Evolutionary conservation across 53 echinoderm and acorn worm species (phyloP).

Genomic region (Astropecten irregularis): DNA sequence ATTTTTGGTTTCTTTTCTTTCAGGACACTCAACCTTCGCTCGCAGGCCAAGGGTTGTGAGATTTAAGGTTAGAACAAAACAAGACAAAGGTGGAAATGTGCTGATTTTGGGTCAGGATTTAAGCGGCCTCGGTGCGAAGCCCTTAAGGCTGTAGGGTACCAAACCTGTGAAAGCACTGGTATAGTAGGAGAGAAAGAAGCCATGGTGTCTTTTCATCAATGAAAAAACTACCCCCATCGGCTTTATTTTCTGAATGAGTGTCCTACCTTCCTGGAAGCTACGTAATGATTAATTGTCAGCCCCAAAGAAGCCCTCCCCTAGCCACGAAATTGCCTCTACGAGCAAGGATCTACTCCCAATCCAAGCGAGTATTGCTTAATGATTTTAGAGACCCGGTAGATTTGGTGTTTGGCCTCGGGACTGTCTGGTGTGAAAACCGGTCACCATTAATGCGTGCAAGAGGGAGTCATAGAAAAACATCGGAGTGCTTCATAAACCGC

Average conservation of each 20-base stretch:
- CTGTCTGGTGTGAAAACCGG: conserved; percentile 31
- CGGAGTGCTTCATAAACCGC: background rate
- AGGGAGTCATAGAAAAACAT: background rate
- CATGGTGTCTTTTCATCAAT: conserved; percentile 25
- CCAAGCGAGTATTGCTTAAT: no score
- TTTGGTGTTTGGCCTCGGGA: conserved; percentile 15
- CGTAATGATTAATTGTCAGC: conserved; percentile 50
- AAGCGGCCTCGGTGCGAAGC: background rate
- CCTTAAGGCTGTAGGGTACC: conserved; percentile 22
- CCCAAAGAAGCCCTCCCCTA: no score
- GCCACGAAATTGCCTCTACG: background rate
- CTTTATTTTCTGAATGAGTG: conserved; percentile 28
- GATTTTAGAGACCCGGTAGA: conserved; percentile 33
- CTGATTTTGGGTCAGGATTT: conserved; percentile 38
- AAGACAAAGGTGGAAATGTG: background rate
- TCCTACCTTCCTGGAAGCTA: conserved; percentile 17
- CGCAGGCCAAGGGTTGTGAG: background rate
- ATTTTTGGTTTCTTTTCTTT: background rate
- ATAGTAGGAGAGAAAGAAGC: no score
- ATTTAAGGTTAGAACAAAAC: background rate
- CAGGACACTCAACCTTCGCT: conserved; percentile 41
- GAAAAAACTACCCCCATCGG: conserved; percentile 36
- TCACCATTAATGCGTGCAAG: background rate
- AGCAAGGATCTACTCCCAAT: no score
- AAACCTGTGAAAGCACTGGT: background rate